Evolutionary conservation across 2,888 invertebrate species (phyloP), one percentile per base, ranked within the genome.

Genomic region (Xestia ashworthii): DNA sequence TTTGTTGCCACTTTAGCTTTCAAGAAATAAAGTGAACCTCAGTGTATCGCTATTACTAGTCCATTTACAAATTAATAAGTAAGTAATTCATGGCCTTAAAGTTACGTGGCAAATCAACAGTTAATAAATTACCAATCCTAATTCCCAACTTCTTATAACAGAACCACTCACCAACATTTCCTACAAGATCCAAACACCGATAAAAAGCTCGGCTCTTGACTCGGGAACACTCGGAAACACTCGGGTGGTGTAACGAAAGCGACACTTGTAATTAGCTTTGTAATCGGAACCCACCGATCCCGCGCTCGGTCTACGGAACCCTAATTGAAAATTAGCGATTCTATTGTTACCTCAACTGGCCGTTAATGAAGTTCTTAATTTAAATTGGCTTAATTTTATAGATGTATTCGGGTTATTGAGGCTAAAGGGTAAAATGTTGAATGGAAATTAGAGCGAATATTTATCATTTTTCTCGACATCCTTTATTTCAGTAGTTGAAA

Each of bases 251-350:
- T 91, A 92, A 91, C 91, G 90, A 90, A 92, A 90, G 87, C 91
- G 94, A 95, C 94, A 95, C 94, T 95, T 92, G 94, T 95, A 95
- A 96, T 96, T 95, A 94, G 92, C 94, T 93, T 91, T 90, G 96
- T 94, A 95, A 96, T 93, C 94, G 91, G 93, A 95, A 89, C 91
- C 91, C 90, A 87, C 83, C 89, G 90, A 91, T 91, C 88, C 82
- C 62, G 78, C 55, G 69, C 68, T 86, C 84, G 90, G 89, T 53
- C 73, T 80, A n/a, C 90, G 90, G 90, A 89, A 88, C 92, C 92
- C 91, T 93, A 93, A 94, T 94, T 94, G 93, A 93, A 93, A 94
- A 95, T 94, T 94, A 93, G 89, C 91, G 87, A 91, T 90, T 90
- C 91, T 86, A 91, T 91, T 93, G 92, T 92, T 91, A 91, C 89